Conservation (phyloP, 2,888 invertebrate species). For the Byasa hedistus region DNA sequence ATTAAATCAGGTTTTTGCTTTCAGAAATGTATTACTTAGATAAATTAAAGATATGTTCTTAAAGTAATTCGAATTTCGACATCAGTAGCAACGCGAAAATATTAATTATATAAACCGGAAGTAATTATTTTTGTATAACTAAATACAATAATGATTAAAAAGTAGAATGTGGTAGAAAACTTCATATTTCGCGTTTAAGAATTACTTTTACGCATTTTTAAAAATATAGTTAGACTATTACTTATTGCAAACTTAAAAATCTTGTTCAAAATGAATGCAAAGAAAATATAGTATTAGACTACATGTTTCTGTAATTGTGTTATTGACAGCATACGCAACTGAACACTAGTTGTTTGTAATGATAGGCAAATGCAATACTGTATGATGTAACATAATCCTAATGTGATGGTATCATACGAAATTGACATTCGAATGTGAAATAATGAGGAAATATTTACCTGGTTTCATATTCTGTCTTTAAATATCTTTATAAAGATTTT, state of each 20-base stretch:
- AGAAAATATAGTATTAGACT: background rate
- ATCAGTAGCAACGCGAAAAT: background rate
- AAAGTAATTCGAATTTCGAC: background rate
- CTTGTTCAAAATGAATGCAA: background rate
- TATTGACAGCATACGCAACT: conserved; percentile 19
- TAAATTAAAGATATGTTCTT: background rate
- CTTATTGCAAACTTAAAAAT: background rate
- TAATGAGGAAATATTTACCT: conserved; percentile 4
- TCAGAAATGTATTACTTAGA: too few species aligned
- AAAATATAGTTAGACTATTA: background rate
- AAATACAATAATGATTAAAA: background rate
- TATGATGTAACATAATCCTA: conserved; percentile 16
- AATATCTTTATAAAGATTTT: background rate
- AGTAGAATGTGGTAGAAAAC: background rate
- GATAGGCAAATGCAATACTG: conserved; percentile 13
- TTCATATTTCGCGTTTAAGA: too few species aligned
- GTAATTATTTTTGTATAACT: background rate
- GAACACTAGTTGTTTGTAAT: conserved; percentile 10
- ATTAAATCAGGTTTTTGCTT: too few species aligned
- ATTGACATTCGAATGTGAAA: conserved; percentile 25
- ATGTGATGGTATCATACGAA: conserved; percentile 9
- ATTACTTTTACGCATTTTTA: too few species aligned
- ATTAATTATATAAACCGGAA: background rate
- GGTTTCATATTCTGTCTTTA: background rate
- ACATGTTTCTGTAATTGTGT: conserved; percentile 7